These are phyloP conservation scores for Euschistus heros DNA, from an alignment of 1,140 invertebrate species.

Conservation along the genomic window DNA sequence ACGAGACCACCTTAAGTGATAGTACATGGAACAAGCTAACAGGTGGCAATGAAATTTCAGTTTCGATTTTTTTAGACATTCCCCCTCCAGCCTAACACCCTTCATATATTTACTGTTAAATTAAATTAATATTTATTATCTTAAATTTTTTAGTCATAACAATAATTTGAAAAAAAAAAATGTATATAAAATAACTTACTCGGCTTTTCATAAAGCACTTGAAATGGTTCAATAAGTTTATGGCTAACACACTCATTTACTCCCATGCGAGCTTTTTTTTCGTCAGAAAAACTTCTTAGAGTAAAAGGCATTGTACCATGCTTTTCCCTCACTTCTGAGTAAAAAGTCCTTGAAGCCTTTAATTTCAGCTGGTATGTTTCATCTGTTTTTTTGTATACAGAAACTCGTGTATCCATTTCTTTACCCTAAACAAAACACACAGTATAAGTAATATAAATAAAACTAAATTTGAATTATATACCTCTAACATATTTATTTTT, in stretches of 20 bases:
- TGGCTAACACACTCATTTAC: conserved; percentile 97
- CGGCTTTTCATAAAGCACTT: conserved; percentile 47
- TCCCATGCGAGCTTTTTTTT: conserved; percentile 94
- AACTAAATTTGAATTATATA: too few relatives aligned
- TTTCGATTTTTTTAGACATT: too few relatives aligned
- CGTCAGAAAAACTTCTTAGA: conserved; percentile 84
- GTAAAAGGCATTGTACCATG: conserved; percentile 92
- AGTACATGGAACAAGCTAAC: too few relatives aligned
- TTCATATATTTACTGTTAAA: neutral
- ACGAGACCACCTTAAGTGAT: too few relatives aligned
- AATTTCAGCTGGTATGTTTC: conserved; percentile 94
- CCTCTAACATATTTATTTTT: too few relatives aligned
- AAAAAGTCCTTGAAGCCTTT: conserved; percentile 91
- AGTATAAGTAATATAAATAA: too few relatives aligned
- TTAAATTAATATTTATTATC: neutral
- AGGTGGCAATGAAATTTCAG: too few relatives aligned
- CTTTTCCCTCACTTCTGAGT: conserved; percentile 84
- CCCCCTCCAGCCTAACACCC: too few relatives aligned
- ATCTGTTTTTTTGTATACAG: conserved; percentile 98
- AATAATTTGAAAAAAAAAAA: neutral
- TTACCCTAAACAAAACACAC: conserved; percentile 48
- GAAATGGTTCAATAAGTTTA: conserved; percentile 95
- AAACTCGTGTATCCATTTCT: conserved; percentile 87
- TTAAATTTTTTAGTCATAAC: neutral
- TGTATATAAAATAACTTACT: conserved; percentile 28